A percentile compares a stretch with the other conserved stretches of the same genome.
phyloP scores from a whole-genome alignment of 2,888 invertebrate genomes.

The Latrodectus hesperus region DNA sequence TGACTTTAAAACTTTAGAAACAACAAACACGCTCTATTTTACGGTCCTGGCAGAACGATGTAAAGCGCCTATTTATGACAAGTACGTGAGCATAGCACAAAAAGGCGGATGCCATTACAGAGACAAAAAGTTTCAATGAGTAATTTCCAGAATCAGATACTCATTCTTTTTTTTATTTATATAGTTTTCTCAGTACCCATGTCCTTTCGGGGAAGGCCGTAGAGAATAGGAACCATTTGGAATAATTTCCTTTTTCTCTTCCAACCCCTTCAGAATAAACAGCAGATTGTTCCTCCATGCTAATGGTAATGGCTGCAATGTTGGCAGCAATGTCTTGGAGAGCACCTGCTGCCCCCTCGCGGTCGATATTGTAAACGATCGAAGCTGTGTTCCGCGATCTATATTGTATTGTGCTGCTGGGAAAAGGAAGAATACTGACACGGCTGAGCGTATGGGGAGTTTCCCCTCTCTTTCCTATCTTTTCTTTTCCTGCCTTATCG shows the following conservation, averaged over 20 bases:
- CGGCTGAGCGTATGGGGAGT: not conserved
- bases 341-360: constrained; percentile 65
- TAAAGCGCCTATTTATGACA: not conserved
- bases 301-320: constrained; percentile 58
- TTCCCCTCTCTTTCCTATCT: not conserved
- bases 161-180: constrained; percentile 45
- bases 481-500: not conserved
- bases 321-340: constrained; percentile 25
- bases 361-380: constrained; percentile 63
- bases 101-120: not conserved
- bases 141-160: constrained; percentile 29
- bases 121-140: constrained; percentile 24
- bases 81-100: not conserved
- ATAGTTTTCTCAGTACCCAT: constrained; percentile 6
- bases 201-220: not conserved
- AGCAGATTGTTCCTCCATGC: constrained; percentile 59
- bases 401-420: constrained; percentile 37
- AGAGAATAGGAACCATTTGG: constrained; percentile 50
- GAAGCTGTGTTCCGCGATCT: constrained; percentile 45
- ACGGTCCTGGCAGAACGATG: not conserved
- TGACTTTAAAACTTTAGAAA: not conserved
- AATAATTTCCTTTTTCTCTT: constrained; percentile 44
- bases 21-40: not conserved
- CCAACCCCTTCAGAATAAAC: constrained; percentile 40
- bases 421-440: not conserved